phyloP scores from a whole-genome alignment of 2,797 vertebrate species.

The Syndactyla subalaris region DNA sequence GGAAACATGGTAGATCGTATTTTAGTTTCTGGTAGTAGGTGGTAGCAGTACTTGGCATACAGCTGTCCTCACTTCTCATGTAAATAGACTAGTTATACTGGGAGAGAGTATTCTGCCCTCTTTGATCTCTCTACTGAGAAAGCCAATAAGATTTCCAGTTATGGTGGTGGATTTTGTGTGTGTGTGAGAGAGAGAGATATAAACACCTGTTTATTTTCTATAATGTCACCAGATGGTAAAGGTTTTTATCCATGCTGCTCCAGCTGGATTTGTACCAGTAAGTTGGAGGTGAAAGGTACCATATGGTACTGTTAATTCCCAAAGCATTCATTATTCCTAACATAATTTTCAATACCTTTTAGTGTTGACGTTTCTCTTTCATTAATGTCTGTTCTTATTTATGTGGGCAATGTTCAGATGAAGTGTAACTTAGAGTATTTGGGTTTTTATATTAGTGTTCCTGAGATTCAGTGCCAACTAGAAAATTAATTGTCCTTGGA shows the following conservation, averaged over 20 bases:
- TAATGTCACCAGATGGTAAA: constrained; percentile 53
- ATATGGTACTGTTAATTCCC: constrained; percentile 59
- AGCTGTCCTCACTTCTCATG: not conserved
- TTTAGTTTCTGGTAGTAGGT: not conserved
- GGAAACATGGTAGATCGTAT: not conserved
- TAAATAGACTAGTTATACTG: not conserved
- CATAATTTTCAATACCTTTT: constrained; percentile 39
- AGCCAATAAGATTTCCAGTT: not conserved
- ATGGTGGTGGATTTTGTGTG: not conserved
- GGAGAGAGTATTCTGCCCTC: not conserved
- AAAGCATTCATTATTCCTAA: constrained; percentile 23
- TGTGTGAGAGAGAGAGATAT: not conserved
- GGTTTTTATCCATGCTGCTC: constrained; percentile 31
- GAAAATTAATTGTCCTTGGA: not conserved
- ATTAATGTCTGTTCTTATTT: not conserved
- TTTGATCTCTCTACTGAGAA: not conserved
- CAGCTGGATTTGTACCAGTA: constrained; percentile 61
- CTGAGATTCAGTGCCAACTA: not conserved
- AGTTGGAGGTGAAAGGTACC: constrained; percentile 61
- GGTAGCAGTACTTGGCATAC: not conserved
- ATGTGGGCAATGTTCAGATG: not conserved
- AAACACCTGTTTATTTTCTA: constrained; percentile 36
- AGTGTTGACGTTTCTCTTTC: not conserved
- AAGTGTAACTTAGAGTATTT: not conserved
- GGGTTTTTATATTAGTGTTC: not conserved